Conservation (phyloP, 2,113 vertebrate genomes). For the Macquaria ambigua region DNA sequence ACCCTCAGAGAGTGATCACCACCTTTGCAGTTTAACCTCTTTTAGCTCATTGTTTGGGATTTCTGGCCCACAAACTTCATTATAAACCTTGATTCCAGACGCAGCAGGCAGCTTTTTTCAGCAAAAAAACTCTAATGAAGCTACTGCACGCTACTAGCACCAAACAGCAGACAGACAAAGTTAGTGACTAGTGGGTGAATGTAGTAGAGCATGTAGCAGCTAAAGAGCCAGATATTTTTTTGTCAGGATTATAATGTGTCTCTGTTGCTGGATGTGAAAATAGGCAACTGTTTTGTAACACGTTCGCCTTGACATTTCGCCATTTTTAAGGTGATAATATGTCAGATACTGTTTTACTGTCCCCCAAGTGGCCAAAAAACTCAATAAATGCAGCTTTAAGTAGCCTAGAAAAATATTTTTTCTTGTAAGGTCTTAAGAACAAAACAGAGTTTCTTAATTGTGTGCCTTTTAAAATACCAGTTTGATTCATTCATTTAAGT, state of each 20-base stretch:
- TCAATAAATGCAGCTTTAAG: conserved; percentile 5
- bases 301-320: neutral
- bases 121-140: neutral
- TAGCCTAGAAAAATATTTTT: neutral
- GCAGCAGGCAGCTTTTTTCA: neutral
- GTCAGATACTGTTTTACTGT: neutral
- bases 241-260: neutral
- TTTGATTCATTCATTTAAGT: neutral
- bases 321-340: neutral
- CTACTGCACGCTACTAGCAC: neutral
- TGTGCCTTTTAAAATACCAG: neutral
- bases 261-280: neutral
- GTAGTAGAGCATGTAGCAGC: neutral
- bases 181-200: neutral
- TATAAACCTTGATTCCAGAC: neutral
- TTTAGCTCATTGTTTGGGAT: neutral
- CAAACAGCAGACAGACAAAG: neutral
- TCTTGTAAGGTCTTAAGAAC: no score
- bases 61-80: neutral
- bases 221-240: neutral
- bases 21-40: neutral
- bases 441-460: neutral
- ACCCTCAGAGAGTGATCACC: neutral
- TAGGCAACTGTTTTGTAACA: neutral
- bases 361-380: neutral